These are phyloP conservation scores for Petrolisthes manimaculis DNA, from an alignment of 2,888 invertebrate genomes.

Conservation along the genomic window DNA sequence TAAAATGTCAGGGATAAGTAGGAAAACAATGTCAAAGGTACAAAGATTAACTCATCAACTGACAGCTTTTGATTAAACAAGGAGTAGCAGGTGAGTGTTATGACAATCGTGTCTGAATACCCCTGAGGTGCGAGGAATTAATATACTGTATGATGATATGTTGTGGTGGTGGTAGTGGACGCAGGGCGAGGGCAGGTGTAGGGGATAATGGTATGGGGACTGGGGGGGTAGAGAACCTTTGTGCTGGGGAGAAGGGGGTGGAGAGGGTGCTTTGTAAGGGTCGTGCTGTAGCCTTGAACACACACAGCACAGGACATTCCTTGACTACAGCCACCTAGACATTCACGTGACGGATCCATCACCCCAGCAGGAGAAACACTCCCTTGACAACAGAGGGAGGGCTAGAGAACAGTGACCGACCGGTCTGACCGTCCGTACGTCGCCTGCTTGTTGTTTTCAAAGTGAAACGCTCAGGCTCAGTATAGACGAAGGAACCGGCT, in stretches of 20 bases:
- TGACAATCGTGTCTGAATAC: background rate
- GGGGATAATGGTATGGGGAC: background rate
- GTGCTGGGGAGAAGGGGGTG: background rate
- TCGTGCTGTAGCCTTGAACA: background rate
- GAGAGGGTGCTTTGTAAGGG: background rate
- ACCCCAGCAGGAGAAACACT: background rate
- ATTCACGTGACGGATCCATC: too few species aligned
- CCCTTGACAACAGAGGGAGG: constrained; percentile 16
- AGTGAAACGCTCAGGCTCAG: constrained; percentile 33
- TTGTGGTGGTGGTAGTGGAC: too few species aligned
- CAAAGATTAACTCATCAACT: background rate
- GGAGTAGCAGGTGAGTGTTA: background rate
- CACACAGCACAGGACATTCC: background rate
- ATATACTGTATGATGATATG: background rate
- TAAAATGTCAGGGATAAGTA: too few species aligned
- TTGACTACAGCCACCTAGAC: background rate
- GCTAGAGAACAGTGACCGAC: constrained; percentile 30
- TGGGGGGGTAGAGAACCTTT: background rate
- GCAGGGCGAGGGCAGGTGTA: background rate
- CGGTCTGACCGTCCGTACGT: constrained; percentile 3
- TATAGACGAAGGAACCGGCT: constrained; percentile 39
- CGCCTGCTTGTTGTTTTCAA: constrained; percentile 45
- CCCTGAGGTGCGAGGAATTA: background rate
- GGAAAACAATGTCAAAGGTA: background rate
- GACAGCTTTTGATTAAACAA: background rate